Conservation (phyloP, 2,888 invertebrate genomes). For the Crepidodera aurea region DNA sequence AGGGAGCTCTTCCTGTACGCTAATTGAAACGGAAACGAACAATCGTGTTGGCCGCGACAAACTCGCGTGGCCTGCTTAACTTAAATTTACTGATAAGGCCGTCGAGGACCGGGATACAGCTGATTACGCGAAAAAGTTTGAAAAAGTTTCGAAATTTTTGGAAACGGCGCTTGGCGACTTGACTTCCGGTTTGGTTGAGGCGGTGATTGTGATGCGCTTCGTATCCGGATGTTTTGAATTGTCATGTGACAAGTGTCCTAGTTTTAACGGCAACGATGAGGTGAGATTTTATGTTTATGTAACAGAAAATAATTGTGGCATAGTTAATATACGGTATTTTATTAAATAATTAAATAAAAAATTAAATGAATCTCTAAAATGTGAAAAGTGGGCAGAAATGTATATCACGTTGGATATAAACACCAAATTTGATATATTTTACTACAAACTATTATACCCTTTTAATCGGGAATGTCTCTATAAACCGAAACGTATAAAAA, state of each 20-base stretch:
- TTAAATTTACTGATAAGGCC: constrained; percentile 51
- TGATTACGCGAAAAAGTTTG: constrained; percentile 47
- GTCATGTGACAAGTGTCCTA: neutral
- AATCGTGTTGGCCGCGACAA: constrained; percentile 60
- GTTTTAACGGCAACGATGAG: constrained; percentile 26
- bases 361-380: no score
- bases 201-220: constrained; percentile 4
- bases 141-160: constrained; percentile 13
- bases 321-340: no score
- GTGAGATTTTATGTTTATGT: constrained; percentile 29
- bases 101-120: constrained; percentile 36
- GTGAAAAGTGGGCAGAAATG: no score
- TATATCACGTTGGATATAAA: no score
- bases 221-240: neutral
- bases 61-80: constrained; percentile 56
- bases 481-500: no score
- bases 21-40: constrained; percentile 63
- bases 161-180: constrained; percentile 2
- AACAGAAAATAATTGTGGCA: no score
- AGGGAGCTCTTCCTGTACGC: constrained; percentile 62
- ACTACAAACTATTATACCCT: no score
- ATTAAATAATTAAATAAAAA: no score
- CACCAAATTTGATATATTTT: no score
- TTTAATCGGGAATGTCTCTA: no score
- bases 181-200: neutral